phyloP scores from a whole-genome alignment of 2,113 vertebrate species.

The Hemiprocne comata region DNA sequence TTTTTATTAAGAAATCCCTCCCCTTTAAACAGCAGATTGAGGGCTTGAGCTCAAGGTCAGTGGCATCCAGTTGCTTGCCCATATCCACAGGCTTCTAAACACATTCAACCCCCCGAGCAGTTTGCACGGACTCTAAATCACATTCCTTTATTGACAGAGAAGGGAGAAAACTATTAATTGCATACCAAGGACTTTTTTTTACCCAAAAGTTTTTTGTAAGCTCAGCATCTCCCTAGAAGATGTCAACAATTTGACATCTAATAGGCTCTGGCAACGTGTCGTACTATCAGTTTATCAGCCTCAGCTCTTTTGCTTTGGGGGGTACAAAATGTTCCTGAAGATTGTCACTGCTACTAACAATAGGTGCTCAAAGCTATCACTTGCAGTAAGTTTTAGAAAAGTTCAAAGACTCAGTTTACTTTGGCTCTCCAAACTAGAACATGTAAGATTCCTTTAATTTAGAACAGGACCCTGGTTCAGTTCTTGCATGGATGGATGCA shows the following conservation, averaged over 20 bases:
- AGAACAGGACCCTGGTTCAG: neutral
- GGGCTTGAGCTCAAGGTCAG: neutral
- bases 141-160: neutral
- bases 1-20: neutral
- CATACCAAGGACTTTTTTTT: constrained; percentile 12
- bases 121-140: neutral
- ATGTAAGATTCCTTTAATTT: neutral
- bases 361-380: neutral
- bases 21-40: neutral
- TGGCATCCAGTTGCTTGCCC: neutral
- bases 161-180: constrained; percentile 18
- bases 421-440: neutral
- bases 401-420: constrained; percentile 8
- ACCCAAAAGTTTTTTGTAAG: neutral
- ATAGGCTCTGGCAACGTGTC: neutral
- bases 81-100: neutral
- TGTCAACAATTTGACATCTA: neutral
- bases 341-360: neutral
- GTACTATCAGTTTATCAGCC: neutral
- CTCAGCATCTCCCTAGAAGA: neutral
- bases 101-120: neutral
- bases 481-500: neutral
- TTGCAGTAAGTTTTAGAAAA: neutral
- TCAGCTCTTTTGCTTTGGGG: neutral
- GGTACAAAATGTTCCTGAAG: neutral